Percentiles rank a stretch among this genome's conserved stretches.
Evolutionary conservation across 1,140 invertebrate genomes (phyloP).

Genomic region (Solen grandis): DNA sequence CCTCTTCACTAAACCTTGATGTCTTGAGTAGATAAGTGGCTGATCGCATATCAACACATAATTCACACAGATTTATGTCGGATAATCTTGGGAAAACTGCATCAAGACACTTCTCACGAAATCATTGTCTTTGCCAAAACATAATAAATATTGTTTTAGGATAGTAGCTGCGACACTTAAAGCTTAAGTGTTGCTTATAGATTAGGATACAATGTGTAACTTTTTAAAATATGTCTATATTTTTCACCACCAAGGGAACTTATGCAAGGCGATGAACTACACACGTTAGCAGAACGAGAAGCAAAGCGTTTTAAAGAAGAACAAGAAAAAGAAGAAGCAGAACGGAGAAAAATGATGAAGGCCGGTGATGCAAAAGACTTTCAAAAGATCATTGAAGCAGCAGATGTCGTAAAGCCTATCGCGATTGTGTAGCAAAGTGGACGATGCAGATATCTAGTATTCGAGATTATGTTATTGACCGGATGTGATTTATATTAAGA

Average conservation of each 20-base stretch:
- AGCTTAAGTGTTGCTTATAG: no score
- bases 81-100: no score
- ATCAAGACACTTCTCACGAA: no score
- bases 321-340: constrained; percentile 27
- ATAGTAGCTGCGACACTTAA: no score
- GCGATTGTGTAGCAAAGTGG: constrained; percentile 44
- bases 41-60: no score
- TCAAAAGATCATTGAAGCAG: constrained; percentile 41
- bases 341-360: constrained; percentile 20
- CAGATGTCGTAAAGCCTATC: constrained; percentile 24
- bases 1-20: no score
- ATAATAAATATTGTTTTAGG: no score
- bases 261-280: constrained; percentile 40
- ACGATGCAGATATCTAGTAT: no score
- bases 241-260: constrained; percentile 23
- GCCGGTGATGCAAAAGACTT: constrained; percentile 41
- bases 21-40: no score
- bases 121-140: no score
- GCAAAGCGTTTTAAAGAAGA: constrained; percentile 32
- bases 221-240: background rate
- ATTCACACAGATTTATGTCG: no score
- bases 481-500: background rate
- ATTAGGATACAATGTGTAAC: background rate
- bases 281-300: constrained; percentile 30
- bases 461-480: no score